Percentiles rank a stretch among this genome's conserved stretches.
Evolutionary conservation across 2,113 vertebrate genomes (phyloP).

Genomic region (Alethe castanea): DNA sequence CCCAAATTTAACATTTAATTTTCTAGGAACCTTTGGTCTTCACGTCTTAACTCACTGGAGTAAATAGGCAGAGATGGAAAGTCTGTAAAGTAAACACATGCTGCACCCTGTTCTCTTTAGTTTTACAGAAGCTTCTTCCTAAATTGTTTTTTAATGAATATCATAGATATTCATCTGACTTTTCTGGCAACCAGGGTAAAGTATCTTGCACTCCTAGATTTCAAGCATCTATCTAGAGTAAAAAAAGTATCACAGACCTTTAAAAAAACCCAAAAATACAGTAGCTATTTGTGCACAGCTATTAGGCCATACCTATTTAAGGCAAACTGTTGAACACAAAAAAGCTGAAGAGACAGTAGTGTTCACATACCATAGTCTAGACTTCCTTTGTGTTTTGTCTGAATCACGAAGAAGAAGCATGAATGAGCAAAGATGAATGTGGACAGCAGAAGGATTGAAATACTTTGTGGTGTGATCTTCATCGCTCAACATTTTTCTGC

Average conservation of each 20-base stretch:
- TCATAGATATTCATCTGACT: not conserved
- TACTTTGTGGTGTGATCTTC: not conserved
- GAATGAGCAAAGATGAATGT: not conserved
- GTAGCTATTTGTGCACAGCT: not conserved
- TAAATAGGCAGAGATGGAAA: not conserved
- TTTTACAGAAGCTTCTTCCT: not conserved
- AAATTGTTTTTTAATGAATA: not conserved
- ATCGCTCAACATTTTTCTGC: not conserved
- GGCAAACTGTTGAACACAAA: not conserved
- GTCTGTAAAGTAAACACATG: not conserved
- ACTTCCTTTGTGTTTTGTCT: not conserved
- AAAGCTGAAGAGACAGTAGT: not conserved
- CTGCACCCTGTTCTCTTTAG: not conserved
- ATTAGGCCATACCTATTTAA: not conserved
- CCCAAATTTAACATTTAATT: not conserved
- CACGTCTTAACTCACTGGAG: not conserved
- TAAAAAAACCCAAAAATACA: not conserved
- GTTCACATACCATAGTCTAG: not conserved
- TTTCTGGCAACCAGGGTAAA: not conserved
- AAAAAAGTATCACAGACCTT: not conserved
- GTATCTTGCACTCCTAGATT: not conserved
- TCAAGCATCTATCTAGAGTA: not conserved
- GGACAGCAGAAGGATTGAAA: not conserved
- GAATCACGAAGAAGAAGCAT: not conserved
- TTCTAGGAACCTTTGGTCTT: not conserved